Evolutionary conservation across 35 echinoderm and acorn worm species (phyloP), one percentile per base, ranked within the genome.

Genomic region (Antedon bifida): DNA sequence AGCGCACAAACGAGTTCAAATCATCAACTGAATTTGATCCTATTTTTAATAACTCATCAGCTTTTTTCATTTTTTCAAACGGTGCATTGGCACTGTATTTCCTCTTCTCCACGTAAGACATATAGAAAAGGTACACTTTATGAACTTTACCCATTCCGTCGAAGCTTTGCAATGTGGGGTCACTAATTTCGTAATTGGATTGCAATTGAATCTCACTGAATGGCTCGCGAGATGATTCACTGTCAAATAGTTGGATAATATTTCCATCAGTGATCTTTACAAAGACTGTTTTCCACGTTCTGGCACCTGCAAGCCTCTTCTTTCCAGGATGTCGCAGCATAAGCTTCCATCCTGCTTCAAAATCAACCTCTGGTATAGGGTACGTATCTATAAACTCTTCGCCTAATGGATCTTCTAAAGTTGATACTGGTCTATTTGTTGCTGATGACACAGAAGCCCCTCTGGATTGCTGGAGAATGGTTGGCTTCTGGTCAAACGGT

Each of bases 141-240:
- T 99, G 95, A 32, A 99, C 93, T 83, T 99, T 99, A 33, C 95
- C 95, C 78, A 84, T 78, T 3, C 79, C 64, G 30, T 90, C 88
- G 85, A 83, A 93, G 75, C 79, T 30, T 73, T 99, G 91, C 28
- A 88, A 82, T 74, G 81, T 90, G 36, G 78, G 82, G 36, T 38
- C 77, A 64, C 87, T 79, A 35, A 99, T 85, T 80, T 92, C 91
- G 83, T 99, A 93, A 55, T 83, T 92, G 45, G 84, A 93, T 46
- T 99, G 95, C 32, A 99, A 73, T n/a, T 91, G 90, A 44, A 99
- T 82, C 81, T 99, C 95, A 32, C 87, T 84, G 46, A 92, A 93
- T 32, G 95, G 90, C 36, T 99, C 90, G 30, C 36, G 87, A 16
- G 85, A 39, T 34, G 74, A 82, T 16, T 73, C 75, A 44, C 74